Evolutionary conservation across 2,888 invertebrate genomes (phyloP), one percentile per base, ranked within the genome.

Genomic region (Phymatocera aterrima): DNA sequence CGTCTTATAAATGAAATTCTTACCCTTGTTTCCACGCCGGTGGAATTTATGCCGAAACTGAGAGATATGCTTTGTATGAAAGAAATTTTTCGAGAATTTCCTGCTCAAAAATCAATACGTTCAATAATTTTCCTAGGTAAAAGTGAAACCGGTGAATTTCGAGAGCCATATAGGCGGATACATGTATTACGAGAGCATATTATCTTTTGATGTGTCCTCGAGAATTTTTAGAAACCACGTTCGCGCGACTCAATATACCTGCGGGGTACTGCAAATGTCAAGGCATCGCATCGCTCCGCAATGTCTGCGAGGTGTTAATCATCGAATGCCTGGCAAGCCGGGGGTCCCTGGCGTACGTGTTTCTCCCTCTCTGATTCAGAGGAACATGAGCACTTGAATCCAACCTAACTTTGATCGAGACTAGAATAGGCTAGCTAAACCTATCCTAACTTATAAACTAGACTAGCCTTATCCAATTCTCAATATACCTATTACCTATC

Each of bases 301-400:
- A 86, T 86, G 85, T 84, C 84, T 84, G 83, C 83, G 80, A 85
- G 84, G 84, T 85, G 85, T 87, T 87, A 87, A 87, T 87, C 86
- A 86, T 81, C 80, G 79, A 80, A 80, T 77, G 28, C 40, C 43
- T 18, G 3, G 60, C 31, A n/a, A 72, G 51, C 72, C 72, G 34
- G 31, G 40, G 10, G 18, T 21, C 8, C 51, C 18, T 31, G 28
- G 64, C 31, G 51, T 31, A 72, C 70, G 70, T 70, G 31, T 31
- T 70, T 51, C 70, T 18, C 51, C 15, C 34, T 34, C 18, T 10
- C 51, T 72, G 48, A 48, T 68, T 43, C 68, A 24, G 68, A n/a
- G n/a, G n/a, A n/a, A n/a, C n/a, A n/a, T n/a, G 46, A 28, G 43
- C 46, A n/a, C 43, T 40, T 46, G 24, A 34, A 68, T 46, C 24